phyloP scores from a whole-genome alignment of 2,888 invertebrate genomes.

The Phengaris arion region DNA sequence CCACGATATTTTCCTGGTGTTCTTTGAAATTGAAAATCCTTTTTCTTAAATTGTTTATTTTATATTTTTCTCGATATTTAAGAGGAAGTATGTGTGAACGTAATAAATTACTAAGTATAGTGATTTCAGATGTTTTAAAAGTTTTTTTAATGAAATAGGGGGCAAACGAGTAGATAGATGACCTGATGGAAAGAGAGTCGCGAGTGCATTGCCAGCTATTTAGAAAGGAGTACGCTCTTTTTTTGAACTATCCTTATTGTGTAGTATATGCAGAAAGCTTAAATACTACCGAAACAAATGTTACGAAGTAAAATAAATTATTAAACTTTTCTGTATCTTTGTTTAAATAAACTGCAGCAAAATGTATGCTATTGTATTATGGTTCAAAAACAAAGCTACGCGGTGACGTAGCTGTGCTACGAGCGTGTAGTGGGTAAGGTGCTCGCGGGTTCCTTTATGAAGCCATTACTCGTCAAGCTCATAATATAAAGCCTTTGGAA shows the following conservation, averaged over 20 bases:
- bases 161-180: no score
- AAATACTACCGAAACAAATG: no score
- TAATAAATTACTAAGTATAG: no score
- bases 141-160: no score
- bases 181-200: no score
- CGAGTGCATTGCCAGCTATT: no score
- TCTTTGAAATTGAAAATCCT: slow-evolving; percentile 1
- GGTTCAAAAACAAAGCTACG: background rate
- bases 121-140: no score
- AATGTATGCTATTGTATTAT: background rate
- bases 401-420: background rate
- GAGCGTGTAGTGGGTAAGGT: background rate
- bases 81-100: background rate
- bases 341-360: background rate
- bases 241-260: no score
- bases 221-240: no score
- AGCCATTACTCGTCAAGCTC: background rate
- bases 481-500: background rate
- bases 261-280: no score
- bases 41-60: background rate
- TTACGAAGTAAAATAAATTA: no score
- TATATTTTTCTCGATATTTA: background rate
- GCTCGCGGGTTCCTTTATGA: background rate
- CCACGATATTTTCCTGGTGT: slow-evolving; percentile 22
- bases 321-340: no score